Evolutionary conservation across 2,888 invertebrate species (phyloP), one percentile per base, ranked within the genome.

Genomic region (Melinaea menophilus): DNA sequence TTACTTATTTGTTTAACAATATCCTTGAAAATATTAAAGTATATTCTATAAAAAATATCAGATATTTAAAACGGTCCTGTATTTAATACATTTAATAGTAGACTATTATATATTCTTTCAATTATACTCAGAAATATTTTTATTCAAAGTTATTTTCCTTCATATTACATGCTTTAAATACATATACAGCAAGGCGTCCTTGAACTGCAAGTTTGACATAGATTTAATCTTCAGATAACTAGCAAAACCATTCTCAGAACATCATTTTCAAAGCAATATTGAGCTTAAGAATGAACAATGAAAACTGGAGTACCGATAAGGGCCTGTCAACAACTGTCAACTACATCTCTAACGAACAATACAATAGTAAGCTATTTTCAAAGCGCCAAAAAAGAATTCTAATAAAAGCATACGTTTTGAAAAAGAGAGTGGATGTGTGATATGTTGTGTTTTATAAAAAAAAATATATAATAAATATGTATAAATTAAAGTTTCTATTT

Each of bases 261-360:
- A 62, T 51, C 57, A 37, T 57, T 58, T 58, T 62, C 57, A 62
- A 57, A 61, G 57, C 51, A 48, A 54, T 62, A 62, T 62, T 62
- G 61, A 54, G 45, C 54, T 62, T 54, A 57, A 61, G 61, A 61
- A 55, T 13, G 54, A 60, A 64, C 55, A 55, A 47, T 61, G 58
- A 64, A 64, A 64, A 55, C 55, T 64, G 48, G 51, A 61, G 55
- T 47, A 47, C 13, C 60, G 60, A 64, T 64, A 64, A 64, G 60
- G 47, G 41, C 60, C 58, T 64, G 64, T 64, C 64, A 64, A 47
- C 54, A 61, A 61, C 56, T 51, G 48, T 51, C 48, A 51, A 51
- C 48, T 51, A 51, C 48, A 51, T 51, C 9, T 51, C 51, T 51
- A 51, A 51, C 51, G 31, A 51, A 62, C 54, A 57, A 62, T 37